A percentile compares a stretch with the other conserved stretches of the same genome.
phyloP scores from a whole-genome alignment of 2,113 vertebrate species.

The Rhea pennata region DNA sequence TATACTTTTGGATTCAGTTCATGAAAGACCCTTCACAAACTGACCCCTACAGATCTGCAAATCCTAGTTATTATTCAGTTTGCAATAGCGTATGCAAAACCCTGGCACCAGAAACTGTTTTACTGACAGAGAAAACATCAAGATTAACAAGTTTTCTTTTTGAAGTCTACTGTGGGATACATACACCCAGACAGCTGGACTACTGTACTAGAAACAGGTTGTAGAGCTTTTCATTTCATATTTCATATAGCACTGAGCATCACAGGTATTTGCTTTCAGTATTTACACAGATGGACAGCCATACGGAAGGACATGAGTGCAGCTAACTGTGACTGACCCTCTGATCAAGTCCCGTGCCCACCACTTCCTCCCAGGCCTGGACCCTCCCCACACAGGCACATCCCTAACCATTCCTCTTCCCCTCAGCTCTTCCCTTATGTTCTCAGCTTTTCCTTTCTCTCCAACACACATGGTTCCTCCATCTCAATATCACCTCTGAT shows the following conservation, averaged over 20 bases:
- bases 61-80: conserved; percentile 11
- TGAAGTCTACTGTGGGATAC: not conserved
- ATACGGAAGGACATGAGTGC: not conserved
- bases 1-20: conserved; percentile 13
- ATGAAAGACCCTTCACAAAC: not conserved
- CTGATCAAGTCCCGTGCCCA: not conserved
- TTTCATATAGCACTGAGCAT: not conserved
- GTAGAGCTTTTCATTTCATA: not conserved
- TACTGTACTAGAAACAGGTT: not conserved
- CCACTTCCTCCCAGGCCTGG: not conserved
- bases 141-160: not conserved
- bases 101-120: not conserved
- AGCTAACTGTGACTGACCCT: not conserved
- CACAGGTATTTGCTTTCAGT: not conserved
- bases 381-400: not conserved
- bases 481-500: not conserved
- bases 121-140: not conserved
- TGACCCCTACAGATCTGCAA: not conserved
- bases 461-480: not conserved
- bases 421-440: not conserved
- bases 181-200: not conserved
- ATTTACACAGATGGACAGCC: not conserved
- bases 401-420: not conserved
- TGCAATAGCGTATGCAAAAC: not conserved
- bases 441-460: not conserved